These are phyloP conservation scores for Ennomos erosarius DNA, from an alignment of 2,888 invertebrate genomes.

Conservation along the genomic window DNA sequence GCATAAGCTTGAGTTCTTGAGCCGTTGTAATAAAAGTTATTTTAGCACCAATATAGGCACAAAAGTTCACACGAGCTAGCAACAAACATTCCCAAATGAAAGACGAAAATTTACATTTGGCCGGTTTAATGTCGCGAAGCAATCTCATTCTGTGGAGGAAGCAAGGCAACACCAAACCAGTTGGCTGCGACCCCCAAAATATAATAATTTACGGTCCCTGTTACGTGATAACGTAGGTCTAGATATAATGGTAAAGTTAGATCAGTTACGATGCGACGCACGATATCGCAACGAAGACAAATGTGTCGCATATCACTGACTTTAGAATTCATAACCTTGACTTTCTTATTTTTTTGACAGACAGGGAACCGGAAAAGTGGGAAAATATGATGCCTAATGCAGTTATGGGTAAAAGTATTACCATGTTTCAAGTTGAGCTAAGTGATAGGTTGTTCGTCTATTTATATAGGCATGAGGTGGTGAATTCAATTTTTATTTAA, in stretches of 20 bases:
- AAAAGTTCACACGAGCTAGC: slow-evolving; percentile 48
- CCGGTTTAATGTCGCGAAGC: slow-evolving; percentile 81
- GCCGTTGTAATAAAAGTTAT: slow-evolving; percentile 11
- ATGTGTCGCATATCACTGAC: slow-evolving; percentile 69
- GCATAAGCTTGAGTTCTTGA: slow-evolving; percentile 5
- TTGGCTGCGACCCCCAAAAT: slow-evolving; percentile 54
- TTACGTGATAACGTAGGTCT: slow-evolving; percentile 50
- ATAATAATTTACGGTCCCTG: slow-evolving; percentile 39
- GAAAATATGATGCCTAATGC: not conserved
- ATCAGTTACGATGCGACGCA: slow-evolving; percentile 71
- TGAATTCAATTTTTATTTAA: slow-evolving; percentile 9
- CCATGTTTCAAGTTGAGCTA: slow-evolving; percentile 33
- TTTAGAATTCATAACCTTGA: slow-evolving; percentile 64
- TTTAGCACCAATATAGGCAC: slow-evolving; percentile 10
- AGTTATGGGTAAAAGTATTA: slow-evolving; percentile 30
- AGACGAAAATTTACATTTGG: slow-evolving; percentile 81
- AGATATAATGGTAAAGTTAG: slow-evolving; percentile 56
- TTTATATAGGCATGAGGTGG: no score
- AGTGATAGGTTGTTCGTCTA: slow-evolving; percentile 25
- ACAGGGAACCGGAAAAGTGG: slow-evolving; percentile 43
- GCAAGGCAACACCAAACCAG: slow-evolving; percentile 63
- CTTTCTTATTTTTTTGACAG: slow-evolving; percentile 64
- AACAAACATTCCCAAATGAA: slow-evolving; percentile 71
- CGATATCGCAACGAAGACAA: slow-evolving; percentile 77
- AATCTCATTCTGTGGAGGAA: slow-evolving; percentile 80